Base-by-base conservation (phyloP, 2,888 invertebrate genomes). In the Agrotis clavis region DNA sequence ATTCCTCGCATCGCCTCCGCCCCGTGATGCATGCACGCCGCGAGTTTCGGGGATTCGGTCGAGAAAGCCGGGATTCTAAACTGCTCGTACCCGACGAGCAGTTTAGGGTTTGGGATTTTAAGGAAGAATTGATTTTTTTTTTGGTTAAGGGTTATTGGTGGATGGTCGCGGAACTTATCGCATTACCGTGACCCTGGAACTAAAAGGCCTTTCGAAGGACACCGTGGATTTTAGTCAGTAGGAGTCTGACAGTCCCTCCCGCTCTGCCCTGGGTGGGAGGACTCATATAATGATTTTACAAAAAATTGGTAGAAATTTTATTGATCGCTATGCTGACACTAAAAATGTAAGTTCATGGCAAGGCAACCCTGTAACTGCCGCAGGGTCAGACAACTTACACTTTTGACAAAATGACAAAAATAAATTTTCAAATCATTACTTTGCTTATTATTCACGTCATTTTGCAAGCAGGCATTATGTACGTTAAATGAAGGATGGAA, bases 1-100 rank as follows among this genome's bases (percentile, higher is more conserved):
- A 95, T 94, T 93, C 94, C 92, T 92, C 86, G 90, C 92, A 91
- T 92, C 94, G 94, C 94, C 94, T 92, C 89, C 90, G 87, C 90
- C 87, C 90, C 91, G 91, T 92, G 92, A 93, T 92, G 93, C 92
- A 92, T 90, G 89, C 90, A 85, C 88, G 75, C 85, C 82, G 73
- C 81, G 78, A 85, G 87, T 81, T 86, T 85, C 67, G 82, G 86
- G 81, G 83, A 85, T 87, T 81, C 78, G 68, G 71, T 63, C 59
- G 75, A 77, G 74, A 74, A 69, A 71, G 76, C 53, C 50, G 60
- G 71, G 82, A 67, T 78, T 74, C 57, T 74, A 65, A n/a, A n/a
- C n/a, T n/a, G n/a, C n/a, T n/a, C n/a, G n/a, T n/a, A n/a, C n/a
- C n/a, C n/a, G n/a, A 50, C 35, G 30, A 30, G n/a, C 70, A 21